These are phyloP conservation scores for Heteropelma amictum DNA, from an alignment of 2,888 invertebrate species.

Conservation along the genomic window DNA sequence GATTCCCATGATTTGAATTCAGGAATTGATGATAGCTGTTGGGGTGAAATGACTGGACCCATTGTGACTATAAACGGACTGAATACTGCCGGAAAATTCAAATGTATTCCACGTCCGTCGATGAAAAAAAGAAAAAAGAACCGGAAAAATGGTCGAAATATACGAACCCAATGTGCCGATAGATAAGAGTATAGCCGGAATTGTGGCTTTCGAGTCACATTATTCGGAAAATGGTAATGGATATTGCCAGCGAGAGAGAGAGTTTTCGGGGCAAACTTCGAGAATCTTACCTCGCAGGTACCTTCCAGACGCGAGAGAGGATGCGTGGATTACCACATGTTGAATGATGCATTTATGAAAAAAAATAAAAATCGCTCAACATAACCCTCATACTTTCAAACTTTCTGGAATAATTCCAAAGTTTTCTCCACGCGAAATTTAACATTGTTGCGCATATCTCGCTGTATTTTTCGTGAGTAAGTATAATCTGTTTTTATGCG, in stretches of 20 bases:
- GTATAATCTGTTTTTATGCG: no score
- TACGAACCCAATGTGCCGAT: slow-evolving; percentile 36
- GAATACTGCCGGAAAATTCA: slow-evolving; percentile 45
- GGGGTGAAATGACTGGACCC: not conserved
- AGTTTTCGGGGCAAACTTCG: slow-evolving; percentile 36
- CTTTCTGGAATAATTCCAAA: not conserved
- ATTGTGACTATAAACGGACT: not conserved
- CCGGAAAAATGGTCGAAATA: slow-evolving; percentile 30
- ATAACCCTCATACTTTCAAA: not conserved
- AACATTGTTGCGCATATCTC: not conserved
- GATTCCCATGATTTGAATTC: slow-evolving; percentile 9
- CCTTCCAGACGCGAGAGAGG: not conserved
- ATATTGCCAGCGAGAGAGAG: slow-evolving; percentile 43
- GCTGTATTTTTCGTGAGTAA: no score
- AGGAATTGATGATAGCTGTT: slow-evolving; percentile 24
- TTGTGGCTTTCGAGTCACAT: slow-evolving; percentile 29
- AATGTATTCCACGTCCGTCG: slow-evolving; percentile 44
- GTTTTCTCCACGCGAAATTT: not conserved
- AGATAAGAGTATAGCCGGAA: slow-evolving; percentile 39
- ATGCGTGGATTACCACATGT: slow-evolving; percentile 8
- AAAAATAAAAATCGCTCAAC: not conserved
- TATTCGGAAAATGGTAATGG: slow-evolving; percentile 43
- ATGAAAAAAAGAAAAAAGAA: slow-evolving; percentile 23
- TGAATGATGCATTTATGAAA: slow-evolving; percentile 27
- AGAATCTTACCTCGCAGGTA: not conserved